Base-by-base conservation (phyloP, 92 coral and sea anemone species). In the Montipora capitata region DNA sequence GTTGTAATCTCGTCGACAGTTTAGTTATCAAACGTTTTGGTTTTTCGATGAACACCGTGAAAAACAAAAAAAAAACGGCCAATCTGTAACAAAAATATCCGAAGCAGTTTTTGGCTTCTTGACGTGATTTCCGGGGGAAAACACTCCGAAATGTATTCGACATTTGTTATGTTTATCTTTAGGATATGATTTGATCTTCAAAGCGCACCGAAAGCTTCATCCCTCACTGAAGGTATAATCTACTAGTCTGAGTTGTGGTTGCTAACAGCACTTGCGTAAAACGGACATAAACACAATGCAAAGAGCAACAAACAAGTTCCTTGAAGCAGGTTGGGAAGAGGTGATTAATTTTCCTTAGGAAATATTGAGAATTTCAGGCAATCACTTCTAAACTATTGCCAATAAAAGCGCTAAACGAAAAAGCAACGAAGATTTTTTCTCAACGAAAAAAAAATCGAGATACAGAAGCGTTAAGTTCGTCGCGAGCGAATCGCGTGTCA, bases 401-500 rank as follows among this genome's bases (percentile, higher is more conserved):
- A 27, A 27, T 1, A 69, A 81, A 75, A 54, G 52, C 15, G 44
- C 13, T 62, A 43, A 17, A 62, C 35, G 16, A 35, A 62, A 44
- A 65, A 79, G 40, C 10, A 16, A 4, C 39, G 14, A 38, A 4
- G 10, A 5, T 20, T 82, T 27, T 17, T 40, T 70, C 39, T 58
- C 48, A 11, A 66, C 35, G 48, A 80, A 66, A 49, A 20, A 66
- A 66, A 20, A 13, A 16, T 69, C 38, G 35, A 27, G 35, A 27
- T 27, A 27, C 35, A 27, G 35, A 27, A 27, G 35, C 35, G 35
- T 27, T 27, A 27, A 27, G 35, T 44, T 12, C 4, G 74, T 67
- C 87, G 90, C 87, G 91, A 85, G 94, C 69, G 12, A n/a, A 49
- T 78, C 93, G 93, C 87, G 94, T 90, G 94, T 84, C 93, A 48